Evolutionary conservation across 2,888 invertebrate species (phyloP).

Genomic region (Cetonia aurata): DNA sequence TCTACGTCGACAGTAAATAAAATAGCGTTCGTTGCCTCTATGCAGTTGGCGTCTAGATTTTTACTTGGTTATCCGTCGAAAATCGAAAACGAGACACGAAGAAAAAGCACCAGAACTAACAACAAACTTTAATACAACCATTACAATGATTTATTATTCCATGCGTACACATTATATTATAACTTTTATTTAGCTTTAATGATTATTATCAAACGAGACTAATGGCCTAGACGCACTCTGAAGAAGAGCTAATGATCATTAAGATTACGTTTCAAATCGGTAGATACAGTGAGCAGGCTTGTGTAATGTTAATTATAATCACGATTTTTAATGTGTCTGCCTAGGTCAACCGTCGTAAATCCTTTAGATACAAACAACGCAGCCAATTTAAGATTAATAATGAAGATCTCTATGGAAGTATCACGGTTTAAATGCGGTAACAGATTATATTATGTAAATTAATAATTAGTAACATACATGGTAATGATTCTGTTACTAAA

Average conservation of each 20-base stretch:
- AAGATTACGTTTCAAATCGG: conserved; percentile 1
- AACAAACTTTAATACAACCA: conserved; percentile 9
- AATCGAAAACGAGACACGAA: too few species aligned
- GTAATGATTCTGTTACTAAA: too few species aligned
- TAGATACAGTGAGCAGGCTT: neutral
- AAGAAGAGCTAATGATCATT: conserved; percentile 9
- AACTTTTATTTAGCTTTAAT: conserved; percentile 11
- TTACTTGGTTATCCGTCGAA: too few species aligned
- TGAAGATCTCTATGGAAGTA: too few species aligned
- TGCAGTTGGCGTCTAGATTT: too few species aligned
- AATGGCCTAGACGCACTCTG: conserved; percentile 5
- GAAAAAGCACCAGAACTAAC: neutral
- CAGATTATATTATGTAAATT: too few species aligned
- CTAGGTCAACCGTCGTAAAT: conserved; percentile 15
- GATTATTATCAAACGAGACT: conserved; percentile 8
- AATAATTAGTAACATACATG: too few species aligned
- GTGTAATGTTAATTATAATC: conserved; percentile 12
- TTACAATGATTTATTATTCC: conserved; percentile 9
- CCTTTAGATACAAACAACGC: neutral
- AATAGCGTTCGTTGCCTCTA: too few species aligned
- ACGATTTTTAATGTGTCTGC: conserved; percentile 3
- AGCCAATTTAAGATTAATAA: too few species aligned
- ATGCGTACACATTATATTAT: neutral
- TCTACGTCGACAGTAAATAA: too few species aligned
- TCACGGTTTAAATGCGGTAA: too few species aligned